Conservation (phyloP, 2,113 vertebrate genomes). For the Tupaia chinensis region DNA sequence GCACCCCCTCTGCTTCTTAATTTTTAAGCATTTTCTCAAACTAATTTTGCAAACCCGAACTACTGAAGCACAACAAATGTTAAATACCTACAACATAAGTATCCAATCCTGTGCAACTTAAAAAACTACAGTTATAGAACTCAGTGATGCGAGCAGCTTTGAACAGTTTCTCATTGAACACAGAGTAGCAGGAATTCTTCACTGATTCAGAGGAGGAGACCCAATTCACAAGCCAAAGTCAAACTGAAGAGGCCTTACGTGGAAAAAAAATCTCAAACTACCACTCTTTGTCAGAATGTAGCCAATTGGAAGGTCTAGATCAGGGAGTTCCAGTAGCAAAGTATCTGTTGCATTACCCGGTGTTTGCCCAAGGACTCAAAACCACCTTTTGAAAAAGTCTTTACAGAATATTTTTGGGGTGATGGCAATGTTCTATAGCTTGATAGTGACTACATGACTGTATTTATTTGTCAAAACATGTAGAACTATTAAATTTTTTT, state of each 20-base stretch:
- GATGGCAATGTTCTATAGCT: background rate
- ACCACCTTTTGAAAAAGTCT: background rate
- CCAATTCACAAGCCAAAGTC: background rate
- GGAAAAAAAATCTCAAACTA: background rate
- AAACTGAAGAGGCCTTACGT: background rate
- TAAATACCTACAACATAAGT: constrained; percentile 1
- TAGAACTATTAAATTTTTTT: no score
- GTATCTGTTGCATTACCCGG: no score
- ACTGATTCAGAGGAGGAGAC: background rate
- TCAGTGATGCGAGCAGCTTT: background rate
- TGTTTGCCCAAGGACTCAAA: background rate
- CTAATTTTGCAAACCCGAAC: constrained; percentile 32
- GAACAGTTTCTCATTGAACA: background rate
- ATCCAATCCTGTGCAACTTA: background rate
- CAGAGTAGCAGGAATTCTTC: background rate
- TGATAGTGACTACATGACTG: background rate
- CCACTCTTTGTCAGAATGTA: background rate
- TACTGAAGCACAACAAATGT: constrained; percentile 5
- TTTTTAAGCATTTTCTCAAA: background rate
- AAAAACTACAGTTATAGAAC: background rate
- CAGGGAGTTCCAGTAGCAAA: background rate
- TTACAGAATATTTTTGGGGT: background rate
- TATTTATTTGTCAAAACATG: constrained; percentile 9
- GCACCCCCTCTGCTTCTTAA: background rate
- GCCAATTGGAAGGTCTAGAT: background rate